These are phyloP conservation scores for Escarpia spicata DNA, from an alignment of 2,888 invertebrate genomes.

Conservation along the genomic window DNA sequence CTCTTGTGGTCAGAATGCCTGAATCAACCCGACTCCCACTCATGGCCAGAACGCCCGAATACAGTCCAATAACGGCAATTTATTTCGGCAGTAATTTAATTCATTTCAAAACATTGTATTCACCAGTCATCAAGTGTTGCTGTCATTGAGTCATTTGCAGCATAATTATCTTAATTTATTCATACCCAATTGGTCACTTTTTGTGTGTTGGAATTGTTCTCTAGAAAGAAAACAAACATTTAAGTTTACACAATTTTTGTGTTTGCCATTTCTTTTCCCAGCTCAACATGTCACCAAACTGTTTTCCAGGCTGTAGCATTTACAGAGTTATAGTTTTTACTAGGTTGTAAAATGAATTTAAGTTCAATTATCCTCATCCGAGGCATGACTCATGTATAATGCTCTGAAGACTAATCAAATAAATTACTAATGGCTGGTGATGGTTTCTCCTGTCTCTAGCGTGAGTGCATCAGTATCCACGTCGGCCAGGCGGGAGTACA, in stretches of 20 bases:
- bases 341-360: not conserved
- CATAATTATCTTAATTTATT: not conserved
- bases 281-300: not conserved
- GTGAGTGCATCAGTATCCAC: slow-evolving; percentile 68
- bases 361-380: no score
- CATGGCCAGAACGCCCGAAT: no score
- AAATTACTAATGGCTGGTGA: not conserved
- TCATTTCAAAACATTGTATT: no score
- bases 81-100: no score
- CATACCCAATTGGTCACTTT: not conserved
- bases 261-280: no score
- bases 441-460: slow-evolving; percentile 30
- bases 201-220: no score
- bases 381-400: no score
- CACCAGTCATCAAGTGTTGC: not conserved
- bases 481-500: slow-evolving; percentile 69
- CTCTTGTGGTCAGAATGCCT: no score
- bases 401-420: not conserved
- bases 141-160: not conserved
- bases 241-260: no score
- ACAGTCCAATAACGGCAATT: no score
- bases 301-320: not conserved
- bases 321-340: not conserved
- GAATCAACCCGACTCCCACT: no score
- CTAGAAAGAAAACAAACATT: no score